phyloP scores from a whole-genome alignment of 2,888 invertebrate species.

The Disparrhopalites patrizii region DNA sequence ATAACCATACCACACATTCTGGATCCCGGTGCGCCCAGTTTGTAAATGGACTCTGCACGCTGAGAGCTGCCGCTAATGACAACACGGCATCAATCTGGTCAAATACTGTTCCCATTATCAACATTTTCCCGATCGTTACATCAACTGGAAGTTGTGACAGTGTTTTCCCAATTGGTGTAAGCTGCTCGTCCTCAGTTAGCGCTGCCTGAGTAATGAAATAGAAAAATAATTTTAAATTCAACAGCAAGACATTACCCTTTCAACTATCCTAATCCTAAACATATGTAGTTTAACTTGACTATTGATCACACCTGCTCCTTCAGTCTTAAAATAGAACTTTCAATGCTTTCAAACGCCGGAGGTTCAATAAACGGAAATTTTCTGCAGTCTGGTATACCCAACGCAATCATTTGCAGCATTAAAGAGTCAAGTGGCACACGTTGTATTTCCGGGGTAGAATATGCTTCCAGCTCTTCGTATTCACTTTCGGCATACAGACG shows the following conservation, averaged over 20 bases:
- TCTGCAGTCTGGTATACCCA: slow-evolving; percentile 86
- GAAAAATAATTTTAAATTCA: too few relatives aligned
- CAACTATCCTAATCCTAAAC: too few relatives aligned
- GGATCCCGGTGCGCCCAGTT: slow-evolving; percentile 80
- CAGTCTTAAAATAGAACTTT: slow-evolving; percentile 77
- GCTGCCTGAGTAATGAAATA: slow-evolving; percentile 54
- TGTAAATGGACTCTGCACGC: slow-evolving; percentile 89
- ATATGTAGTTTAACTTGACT: too few relatives aligned
- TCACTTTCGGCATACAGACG: slow-evolving; percentile 72
- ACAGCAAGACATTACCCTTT: too few relatives aligned
- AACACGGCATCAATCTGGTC: slow-evolving; percentile 83
- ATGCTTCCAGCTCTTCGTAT: slow-evolving; percentile 71
- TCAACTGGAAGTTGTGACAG: slow-evolving; percentile 89
- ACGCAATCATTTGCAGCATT: slow-evolving; percentile 84
- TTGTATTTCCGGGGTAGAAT: slow-evolving; percentile 88
- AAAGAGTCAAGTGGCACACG: slow-evolving; percentile 90
- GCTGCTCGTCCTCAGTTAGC: slow-evolving; percentile 68
- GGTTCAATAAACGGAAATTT: slow-evolving; percentile 93
- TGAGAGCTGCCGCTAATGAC: slow-evolving; percentile 84
- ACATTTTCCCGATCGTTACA: slow-evolving; percentile 90
- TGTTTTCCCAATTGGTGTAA: slow-evolving; percentile 81
- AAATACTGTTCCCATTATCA: slow-evolving; percentile 85
- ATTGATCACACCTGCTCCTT: slow-evolving; percentile 72
- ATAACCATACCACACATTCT: slow-evolving; percentile 65
- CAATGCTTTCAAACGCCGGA: slow-evolving; percentile 77